A percentile compares a stretch with the other conserved stretches of the same genome.
Evolutionary conservation across 2,113 vertebrate genomes (phyloP).

Genomic region (Ibidorhyncha struthersii): DNA sequence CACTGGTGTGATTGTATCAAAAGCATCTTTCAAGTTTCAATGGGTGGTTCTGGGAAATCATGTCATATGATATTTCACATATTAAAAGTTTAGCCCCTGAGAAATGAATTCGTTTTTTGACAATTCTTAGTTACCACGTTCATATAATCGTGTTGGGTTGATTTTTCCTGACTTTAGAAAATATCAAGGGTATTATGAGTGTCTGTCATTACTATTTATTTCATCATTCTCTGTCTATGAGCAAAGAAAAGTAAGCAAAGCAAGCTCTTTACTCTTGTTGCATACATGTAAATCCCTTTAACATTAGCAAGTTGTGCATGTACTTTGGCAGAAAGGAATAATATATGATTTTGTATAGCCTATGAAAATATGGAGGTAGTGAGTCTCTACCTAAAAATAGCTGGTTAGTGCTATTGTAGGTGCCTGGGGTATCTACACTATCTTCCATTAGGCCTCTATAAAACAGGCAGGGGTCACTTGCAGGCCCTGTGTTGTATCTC

Average conservation of each 20-base stretch:
- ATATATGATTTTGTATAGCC: neutral
- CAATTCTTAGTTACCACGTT: neutral
- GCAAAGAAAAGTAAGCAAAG: neutral
- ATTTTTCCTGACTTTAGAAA: neutral
- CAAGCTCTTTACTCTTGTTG: neutral
- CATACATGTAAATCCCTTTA: neutral
- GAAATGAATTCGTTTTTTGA: neutral
- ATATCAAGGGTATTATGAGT: neutral
- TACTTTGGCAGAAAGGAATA: neutral
- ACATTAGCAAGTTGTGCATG: neutral
- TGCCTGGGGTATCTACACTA: neutral
- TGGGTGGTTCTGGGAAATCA: neutral
- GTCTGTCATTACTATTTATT: neutral
- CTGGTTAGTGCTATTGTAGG: neutral
- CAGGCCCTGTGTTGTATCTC: neutral
- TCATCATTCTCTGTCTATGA: neutral
- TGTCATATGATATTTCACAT: neutral
- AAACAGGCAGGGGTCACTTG: neutral
- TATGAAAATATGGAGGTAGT: neutral
- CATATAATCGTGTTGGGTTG: neutral
- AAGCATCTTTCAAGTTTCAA: neutral
- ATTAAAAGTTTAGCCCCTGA: neutral
- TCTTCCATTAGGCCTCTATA: neutral
- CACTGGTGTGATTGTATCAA: neutral
- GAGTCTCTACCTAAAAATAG: neutral